These are phyloP conservation scores for Streptopelia turtur DNA, from an alignment of 2,797 vertebrate species.

Conservation along the genomic window DNA sequence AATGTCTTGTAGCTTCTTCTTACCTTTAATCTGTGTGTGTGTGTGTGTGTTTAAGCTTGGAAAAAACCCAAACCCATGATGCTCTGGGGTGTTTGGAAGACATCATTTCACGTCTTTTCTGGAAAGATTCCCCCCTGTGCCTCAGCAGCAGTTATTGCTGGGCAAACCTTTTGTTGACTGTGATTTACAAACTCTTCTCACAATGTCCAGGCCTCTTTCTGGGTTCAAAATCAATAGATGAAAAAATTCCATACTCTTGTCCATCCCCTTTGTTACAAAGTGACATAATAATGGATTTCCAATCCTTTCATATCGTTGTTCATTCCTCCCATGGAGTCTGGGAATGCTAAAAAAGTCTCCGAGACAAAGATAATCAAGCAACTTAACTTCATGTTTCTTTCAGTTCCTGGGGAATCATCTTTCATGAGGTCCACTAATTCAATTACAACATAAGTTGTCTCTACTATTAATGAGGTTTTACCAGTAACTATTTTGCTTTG, in stretches of 20 bases:
- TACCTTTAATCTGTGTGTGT: not conserved
- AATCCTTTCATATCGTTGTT: not conserved
- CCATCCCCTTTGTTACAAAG: not conserved
- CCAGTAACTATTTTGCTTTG: conserved; percentile 28
- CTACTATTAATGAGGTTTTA: conserved; percentile 42
- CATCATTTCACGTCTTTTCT: not conserved
- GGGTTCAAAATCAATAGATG: not conserved
- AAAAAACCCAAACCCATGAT: not conserved
- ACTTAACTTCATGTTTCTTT: not conserved
- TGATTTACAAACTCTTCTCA: not conserved
- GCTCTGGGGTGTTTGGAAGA: not conserved
- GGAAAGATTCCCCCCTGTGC: not conserved
- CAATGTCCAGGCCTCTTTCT: not conserved
- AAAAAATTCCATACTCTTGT: not conserved
- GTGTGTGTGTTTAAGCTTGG: not conserved
- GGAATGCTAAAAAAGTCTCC: not conserved
- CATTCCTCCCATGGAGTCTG: not conserved
- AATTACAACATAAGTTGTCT: conserved; percentile 42
- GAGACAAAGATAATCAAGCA: conserved; percentile 40
- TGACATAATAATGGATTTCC: not conserved
- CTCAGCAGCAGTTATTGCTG: not conserved
- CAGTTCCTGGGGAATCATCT: conserved; percentile 3
- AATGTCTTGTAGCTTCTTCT: not conserved
- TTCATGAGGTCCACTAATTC: conserved; percentile 30
- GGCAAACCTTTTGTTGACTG: not conserved